Evolutionary conservation across 1,140 invertebrate species (phyloP).

Genomic region (Lasioglossum baleicum): DNA sequence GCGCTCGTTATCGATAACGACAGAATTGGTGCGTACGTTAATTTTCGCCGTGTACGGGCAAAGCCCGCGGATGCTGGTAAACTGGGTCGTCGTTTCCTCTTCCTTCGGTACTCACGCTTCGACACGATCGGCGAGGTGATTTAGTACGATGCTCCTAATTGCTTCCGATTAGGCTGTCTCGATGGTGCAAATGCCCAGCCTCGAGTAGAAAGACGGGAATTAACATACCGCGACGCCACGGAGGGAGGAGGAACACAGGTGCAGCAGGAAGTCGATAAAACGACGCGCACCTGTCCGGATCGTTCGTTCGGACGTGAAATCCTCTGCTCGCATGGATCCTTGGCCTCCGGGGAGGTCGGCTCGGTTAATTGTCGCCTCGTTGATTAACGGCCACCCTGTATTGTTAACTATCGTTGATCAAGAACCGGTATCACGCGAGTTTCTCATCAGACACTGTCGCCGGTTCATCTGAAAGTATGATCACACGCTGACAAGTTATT

Average conservation of each 20-base stretch:
- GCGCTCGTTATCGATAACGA: neutral
- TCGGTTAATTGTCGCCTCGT: conserved; percentile 11
- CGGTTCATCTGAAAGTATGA: conserved; percentile 21
- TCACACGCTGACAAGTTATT: neutral
- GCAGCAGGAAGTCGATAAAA: conserved; percentile 59
- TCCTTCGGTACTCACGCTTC: neutral
- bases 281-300: neutral
- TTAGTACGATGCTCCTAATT: conserved; percentile 38
- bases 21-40: no score
- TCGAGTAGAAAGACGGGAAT: conserved; percentile 34
- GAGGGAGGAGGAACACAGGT: conserved; percentile 42
- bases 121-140: conserved; percentile 25
- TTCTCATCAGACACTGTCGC: conserved; percentile 4
- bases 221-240: conserved; percentile 34
- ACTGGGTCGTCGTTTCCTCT: conserved; percentile 31
- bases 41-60: neutral
- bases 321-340: conserved; percentile 8
- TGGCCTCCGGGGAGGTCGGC: neutral
- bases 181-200: conserved; percentile 38
- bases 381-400: neutral
- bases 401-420: conserved; percentile 11
- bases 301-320: conserved; percentile 13
- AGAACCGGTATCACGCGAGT: conserved; percentile 13
- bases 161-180: conserved; percentile 46
- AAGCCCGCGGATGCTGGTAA: neutral